Percentiles rank a stretch among this genome's conserved stretches.
These are phyloP conservation scores for Eilema caniola DNA, from an alignment of 2,888 invertebrate genomes.

Conservation along the genomic window DNA sequence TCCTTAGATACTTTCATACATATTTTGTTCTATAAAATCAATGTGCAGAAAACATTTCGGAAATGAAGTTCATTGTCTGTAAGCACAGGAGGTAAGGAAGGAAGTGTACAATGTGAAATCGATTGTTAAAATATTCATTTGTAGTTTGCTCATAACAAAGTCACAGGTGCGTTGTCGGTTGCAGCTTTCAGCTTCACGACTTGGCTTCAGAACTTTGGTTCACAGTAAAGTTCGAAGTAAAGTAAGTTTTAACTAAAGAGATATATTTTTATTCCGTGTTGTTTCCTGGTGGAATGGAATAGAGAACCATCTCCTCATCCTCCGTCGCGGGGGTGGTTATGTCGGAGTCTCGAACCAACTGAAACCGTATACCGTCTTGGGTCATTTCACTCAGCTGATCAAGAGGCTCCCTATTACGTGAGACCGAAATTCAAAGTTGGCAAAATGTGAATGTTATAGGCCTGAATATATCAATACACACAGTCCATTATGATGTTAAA, in stretches of 20 bases:
- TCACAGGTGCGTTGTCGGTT: constrained; percentile 4
- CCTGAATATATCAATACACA: no score
- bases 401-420: no score
- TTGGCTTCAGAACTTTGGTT: constrained; percentile 7
- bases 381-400: no score
- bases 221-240: neutral
- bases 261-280: neutral
- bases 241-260: neutral
- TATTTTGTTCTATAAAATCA: constrained; percentile 2
- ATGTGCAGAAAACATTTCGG: neutral
- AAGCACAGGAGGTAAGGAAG: neutral
- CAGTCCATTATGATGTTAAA: no score
- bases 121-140: constrained; percentile 4
- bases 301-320: no score
- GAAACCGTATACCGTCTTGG: no score
- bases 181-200: neutral
- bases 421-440: no score
- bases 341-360: no score
- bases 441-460: no score
- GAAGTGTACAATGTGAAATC: constrained; percentile 2
- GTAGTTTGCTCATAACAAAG: constrained; percentile 3
- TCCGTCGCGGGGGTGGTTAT: no score
- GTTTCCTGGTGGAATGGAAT: no score
- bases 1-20: neutral
- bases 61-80: neutral